Percentiles rank a stretch among this genome's conserved stretches.
Evolutionary conservation across 2,888 invertebrate species (phyloP).

Genomic region (Exocentrus adspersus): DNA sequence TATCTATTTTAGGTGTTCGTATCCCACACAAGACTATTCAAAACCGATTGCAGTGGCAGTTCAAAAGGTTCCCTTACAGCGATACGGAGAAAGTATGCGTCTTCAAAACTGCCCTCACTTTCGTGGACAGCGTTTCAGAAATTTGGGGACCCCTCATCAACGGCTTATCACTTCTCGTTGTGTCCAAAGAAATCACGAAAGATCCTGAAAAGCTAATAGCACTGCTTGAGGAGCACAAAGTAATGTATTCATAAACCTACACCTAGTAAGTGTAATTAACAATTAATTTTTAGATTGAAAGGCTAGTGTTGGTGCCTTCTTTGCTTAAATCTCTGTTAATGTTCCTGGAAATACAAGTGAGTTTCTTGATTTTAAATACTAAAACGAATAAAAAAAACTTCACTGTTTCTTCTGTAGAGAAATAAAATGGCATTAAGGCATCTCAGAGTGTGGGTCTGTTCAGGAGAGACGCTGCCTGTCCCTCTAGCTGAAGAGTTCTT

Average conservation of each 20-base stretch:
- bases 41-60: conserved; percentile 90
- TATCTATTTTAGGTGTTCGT: conserved; percentile 79
- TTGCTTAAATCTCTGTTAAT: conserved; percentile 81
- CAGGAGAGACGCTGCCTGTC: conserved; percentile 82
- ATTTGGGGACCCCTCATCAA: conserved; percentile 87
- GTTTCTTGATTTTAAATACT: too few species aligned
- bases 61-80: conserved; percentile 80
- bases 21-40: conserved; percentile 79
- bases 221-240: conserved; percentile 76
- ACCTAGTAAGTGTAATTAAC: conserved; percentile 2
- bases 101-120: conserved; percentile 91
- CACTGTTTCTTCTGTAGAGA: background rate
- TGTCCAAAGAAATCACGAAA: conserved; percentile 77
- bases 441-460: conserved; percentile 85
- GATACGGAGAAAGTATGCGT: conserved; percentile 76
- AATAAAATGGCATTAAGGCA: conserved; percentile 65
- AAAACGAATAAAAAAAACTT: too few species aligned
- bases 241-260: conserved; percentile 51
- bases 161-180: conserved; percentile 76
- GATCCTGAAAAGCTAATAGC: conserved; percentile 81
- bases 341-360: conserved; percentile 72
- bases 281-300: conserved; percentile 70
- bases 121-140: conserved; percentile 90
- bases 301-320: conserved; percentile 88
- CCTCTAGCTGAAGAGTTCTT: conserved; percentile 81